Percentiles rank a stretch among this genome's conserved stretches.
phyloP scores from a whole-genome alignment of 2,797 vertebrate species.

The Uromys caudimaculatus region DNA sequence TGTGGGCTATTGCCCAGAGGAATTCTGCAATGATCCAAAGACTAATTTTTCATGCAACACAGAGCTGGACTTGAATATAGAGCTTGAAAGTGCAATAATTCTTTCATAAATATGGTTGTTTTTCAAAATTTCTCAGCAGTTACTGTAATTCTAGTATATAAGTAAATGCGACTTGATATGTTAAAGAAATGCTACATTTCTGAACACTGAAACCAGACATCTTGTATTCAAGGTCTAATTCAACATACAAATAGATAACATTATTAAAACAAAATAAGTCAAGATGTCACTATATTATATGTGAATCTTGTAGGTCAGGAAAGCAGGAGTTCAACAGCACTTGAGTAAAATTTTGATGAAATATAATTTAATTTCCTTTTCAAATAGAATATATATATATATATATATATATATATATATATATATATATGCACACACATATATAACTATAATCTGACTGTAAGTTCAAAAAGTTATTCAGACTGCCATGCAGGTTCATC shows the following conservation, averaged over 20 bases:
- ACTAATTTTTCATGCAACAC: conserved; percentile 64
- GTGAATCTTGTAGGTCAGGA: not conserved
- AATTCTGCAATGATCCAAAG: conserved; percentile 63
- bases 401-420: not conserved
- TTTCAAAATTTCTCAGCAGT: conserved; percentile 45
- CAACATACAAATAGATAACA: not conserved
- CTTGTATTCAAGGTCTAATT: conserved; percentile 3
- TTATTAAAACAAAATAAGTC: conserved; percentile 5
- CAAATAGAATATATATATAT: too few relatives aligned
- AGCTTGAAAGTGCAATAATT: conserved; percentile 57
- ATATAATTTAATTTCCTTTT: not conserved
- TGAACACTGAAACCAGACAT: not conserved
- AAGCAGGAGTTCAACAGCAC: not conserved
- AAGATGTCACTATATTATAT: not conserved
- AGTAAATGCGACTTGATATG: conserved; percentile 40
- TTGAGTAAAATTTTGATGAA: not conserved
- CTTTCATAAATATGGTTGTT: conserved; percentile 43
- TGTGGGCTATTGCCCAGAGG: conserved; percentile 64
- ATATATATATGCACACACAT: not conserved
- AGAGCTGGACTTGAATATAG: conserved; percentile 53
- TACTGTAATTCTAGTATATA: not conserved
- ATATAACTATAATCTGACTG: not conserved
- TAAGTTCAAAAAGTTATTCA: not conserved
- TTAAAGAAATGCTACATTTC: conserved; percentile 35
- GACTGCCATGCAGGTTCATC: not conserved